A percentile compares a stretch with the other conserved stretches of the same genome.
These are phyloP conservation scores for Lutraria lutraria DNA, from an alignment of 2,888 invertebrate species.

Conservation along the genomic window DNA sequence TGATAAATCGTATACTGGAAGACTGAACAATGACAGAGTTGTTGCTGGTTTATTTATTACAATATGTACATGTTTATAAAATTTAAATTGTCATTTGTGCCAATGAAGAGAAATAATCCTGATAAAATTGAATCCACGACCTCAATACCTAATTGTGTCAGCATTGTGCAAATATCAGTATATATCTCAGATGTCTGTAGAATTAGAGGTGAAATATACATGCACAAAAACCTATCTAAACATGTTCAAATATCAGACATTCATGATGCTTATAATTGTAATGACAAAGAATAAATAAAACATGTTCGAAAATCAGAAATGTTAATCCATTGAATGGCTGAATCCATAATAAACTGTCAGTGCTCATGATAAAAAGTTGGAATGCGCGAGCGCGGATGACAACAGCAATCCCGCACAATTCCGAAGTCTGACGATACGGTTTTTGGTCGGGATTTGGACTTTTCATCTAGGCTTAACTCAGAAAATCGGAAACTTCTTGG, in stretches of 20 bases:
- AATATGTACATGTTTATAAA: too few relatives aligned
- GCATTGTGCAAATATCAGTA: too few relatives aligned
- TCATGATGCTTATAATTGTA: too few relatives aligned
- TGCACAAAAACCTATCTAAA: background rate
- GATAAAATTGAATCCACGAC: too few relatives aligned
- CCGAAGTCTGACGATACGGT: constrained; percentile 38
- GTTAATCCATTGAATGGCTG: background rate
- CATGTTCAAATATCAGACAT: background rate
- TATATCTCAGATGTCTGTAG: too few relatives aligned
- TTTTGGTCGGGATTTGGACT: background rate
- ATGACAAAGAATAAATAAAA: too few relatives aligned
- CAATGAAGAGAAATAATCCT: too few relatives aligned
- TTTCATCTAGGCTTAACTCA: background rate
- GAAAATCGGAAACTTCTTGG: constrained; percentile 21
- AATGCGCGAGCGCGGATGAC: constrained; percentile 43
- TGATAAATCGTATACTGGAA: too few relatives aligned
- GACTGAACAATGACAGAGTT: too few relatives aligned
- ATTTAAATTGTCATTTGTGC: too few relatives aligned
- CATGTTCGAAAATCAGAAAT: background rate
- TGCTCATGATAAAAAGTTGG: constrained; percentile 29
- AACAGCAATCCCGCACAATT: constrained; percentile 46
- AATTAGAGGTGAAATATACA: background rate
- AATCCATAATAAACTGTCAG: background rate
- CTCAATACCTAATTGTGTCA: too few relatives aligned
- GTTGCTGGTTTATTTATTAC: too few relatives aligned